Evolutionary conservation across 2,888 invertebrate species (phyloP), one percentile per base, ranked within the genome.

Genomic region (Crematogaster levior): DNA sequence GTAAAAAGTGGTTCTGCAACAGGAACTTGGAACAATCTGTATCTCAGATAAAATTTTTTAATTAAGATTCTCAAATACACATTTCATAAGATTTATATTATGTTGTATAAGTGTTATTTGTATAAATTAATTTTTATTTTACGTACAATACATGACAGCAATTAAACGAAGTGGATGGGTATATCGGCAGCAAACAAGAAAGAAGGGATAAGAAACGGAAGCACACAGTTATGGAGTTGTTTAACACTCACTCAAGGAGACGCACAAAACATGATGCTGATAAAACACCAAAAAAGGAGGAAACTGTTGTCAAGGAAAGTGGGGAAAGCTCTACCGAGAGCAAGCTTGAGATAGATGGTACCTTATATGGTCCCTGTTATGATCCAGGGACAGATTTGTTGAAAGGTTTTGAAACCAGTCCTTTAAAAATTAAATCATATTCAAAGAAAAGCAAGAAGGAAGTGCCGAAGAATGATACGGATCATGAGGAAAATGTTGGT

Each of bases 121-220:
- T 53, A 65, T n/a, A n/a, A 60, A 40, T 51, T 60, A 9, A 79
- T 80, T 79, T 60, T 82, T 83, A 4, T 66, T 46, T n/a, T 15
- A 66, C 51, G 34, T 61, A 46, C n/a, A n/a, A n/a, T n/a, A n/a
- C n/a, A n/a, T n/a, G 79, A 83, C 46, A 86, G 86, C 89, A 90
- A 77, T 9, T 83, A 24, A 80, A 37, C 66, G 66, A 89, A 87
- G 88, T 89, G 81, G 90, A 90, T 18, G 89, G 85, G 6, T 94
- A 94, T 30, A 93, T 95, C 85, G 95, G 95, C 61, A 96, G 96
- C 0, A 97, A 97, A 93, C 96, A 96, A 91, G 97, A 97, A 91
- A 95, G 97, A 0, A 95, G 97, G 6, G 96, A 96, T 91, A 96
- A 96, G 92, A 97, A 97, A 93, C 94, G 97, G 6, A 97, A 97